Percentiles rank a stretch among this genome's conserved stretches.
phyloP scores from a whole-genome alignment of 2,113 vertebrate species.

The Hystrix cristata region DNA sequence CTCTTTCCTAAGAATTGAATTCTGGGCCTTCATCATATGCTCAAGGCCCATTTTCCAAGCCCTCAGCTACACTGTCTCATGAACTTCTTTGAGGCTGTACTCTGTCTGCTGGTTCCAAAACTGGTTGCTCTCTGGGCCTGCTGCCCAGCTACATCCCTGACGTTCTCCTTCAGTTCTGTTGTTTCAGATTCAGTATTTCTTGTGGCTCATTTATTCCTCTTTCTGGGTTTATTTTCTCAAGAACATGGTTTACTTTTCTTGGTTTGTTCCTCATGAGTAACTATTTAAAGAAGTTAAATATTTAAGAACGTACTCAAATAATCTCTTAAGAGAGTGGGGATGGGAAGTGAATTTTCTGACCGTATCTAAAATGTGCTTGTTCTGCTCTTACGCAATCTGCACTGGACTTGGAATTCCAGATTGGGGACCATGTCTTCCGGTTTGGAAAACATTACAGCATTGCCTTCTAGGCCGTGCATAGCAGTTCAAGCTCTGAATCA shows the following conservation, averaged over 20 bases:
- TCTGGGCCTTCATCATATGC: neutral
- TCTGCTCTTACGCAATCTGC: neutral
- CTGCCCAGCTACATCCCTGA: neutral
- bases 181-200: neutral
- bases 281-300: slow-evolving; percentile 22
- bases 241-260: slow-evolving; percentile 34
- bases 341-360: neutral
- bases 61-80: neutral
- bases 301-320: neutral
- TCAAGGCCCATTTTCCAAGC: neutral
- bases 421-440: neutral
- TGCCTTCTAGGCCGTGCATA: fast-evolving
- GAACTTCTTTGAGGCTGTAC: neutral
- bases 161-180: neutral
- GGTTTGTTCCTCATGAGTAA: neutral
- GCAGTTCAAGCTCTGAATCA: neutral
- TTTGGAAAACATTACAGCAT: neutral
- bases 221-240: neutral
- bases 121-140: neutral
- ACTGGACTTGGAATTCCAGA: neutral
- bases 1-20: neutral
- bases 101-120: neutral
- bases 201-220: neutral
- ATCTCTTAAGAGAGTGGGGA: neutral
- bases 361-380: neutral